Evolutionary conservation across 2,113 vertebrate species (phyloP).

Genomic region (Gymnarchus niloticus): DNA sequence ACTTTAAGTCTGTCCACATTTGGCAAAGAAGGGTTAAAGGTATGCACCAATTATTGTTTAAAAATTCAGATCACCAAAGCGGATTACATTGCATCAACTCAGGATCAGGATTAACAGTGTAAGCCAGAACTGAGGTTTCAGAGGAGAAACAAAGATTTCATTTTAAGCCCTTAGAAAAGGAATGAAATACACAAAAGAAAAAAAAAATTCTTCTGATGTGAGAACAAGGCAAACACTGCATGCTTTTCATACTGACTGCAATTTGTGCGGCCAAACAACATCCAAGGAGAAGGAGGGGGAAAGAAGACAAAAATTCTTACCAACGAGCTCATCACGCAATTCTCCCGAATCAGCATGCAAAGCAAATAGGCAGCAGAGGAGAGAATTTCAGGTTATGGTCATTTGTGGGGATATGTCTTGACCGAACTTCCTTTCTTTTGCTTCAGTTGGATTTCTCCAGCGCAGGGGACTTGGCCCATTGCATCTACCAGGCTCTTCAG

Average conservation of each 20-base stretch:
- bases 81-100: conserved; percentile 80
- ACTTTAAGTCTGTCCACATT: conserved; percentile 42
- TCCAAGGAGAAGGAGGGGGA: conserved; percentile 28
- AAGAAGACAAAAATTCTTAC: conserved; percentile 48
- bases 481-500: not conserved
- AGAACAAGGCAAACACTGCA: conserved; percentile 71
- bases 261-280: conserved; percentile 57
- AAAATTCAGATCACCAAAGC: conserved; percentile 83
- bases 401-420: conserved; percentile 12
- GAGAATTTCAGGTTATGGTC: conserved; percentile 16
- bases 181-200: conserved; percentile 76
- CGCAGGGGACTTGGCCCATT: not conserved
- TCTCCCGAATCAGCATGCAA: conserved; percentile 49
- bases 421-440: not conserved
- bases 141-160: conserved; percentile 81
- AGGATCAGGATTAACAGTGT: conserved; percentile 75
- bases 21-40: conserved; percentile 73
- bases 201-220: conserved; percentile 78
- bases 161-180: conserved; percentile 79
- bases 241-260: conserved; percentile 67
- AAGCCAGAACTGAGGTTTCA: conserved; percentile 78
- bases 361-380: conserved; percentile 39
- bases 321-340: conserved; percentile 55
- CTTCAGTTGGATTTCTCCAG: not conserved
- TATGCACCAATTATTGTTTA: conserved; percentile 68